Evolutionary conservation across 2,113 vertebrate species (phyloP).

Genomic region (Colossoma macropomum): DNA sequence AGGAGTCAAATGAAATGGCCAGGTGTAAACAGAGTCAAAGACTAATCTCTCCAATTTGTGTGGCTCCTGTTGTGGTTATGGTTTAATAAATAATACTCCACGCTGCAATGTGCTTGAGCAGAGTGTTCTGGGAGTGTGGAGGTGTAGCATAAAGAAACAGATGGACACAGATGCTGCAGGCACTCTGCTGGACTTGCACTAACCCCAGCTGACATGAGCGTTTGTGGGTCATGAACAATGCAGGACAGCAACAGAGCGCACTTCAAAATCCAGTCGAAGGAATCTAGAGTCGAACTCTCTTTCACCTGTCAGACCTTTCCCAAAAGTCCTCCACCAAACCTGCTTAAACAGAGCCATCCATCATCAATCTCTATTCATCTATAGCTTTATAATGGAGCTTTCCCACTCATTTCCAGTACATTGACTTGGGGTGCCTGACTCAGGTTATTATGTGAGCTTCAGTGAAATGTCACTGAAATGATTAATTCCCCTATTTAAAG

Average conservation of each 20-base stretch:
- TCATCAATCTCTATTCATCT: conserved; percentile 1
- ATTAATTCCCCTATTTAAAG: conserved; percentile 20
- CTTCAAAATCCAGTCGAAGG: background rate
- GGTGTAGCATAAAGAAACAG: conserved; percentile 58
- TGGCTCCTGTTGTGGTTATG: background rate
- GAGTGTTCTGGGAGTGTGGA: background rate
- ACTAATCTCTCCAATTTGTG: background rate
- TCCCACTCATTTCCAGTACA: conserved; percentile 20
- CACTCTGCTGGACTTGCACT: conserved; percentile 18
- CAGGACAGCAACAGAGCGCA: background rate
- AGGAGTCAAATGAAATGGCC: too few relatives aligned
- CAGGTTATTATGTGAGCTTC: conserved; percentile 20
- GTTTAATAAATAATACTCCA: background rate
- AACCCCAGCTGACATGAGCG: conserved; percentile 29
- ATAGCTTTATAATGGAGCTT: conserved; percentile 8
- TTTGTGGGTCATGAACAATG: conserved; percentile 24
- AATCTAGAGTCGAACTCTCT: background rate
- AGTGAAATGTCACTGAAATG: conserved; percentile 11
- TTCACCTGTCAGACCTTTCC: background rate
- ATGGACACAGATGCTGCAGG: conserved; percentile 10
- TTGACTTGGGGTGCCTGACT: conserved; percentile 4
- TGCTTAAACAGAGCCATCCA: background rate
- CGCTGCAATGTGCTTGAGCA: background rate
- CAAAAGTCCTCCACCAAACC: background rate
- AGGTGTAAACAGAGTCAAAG: background rate